Conservation (phyloP, 2,797 vertebrate species). For the Sebastes cheni region DNA sequence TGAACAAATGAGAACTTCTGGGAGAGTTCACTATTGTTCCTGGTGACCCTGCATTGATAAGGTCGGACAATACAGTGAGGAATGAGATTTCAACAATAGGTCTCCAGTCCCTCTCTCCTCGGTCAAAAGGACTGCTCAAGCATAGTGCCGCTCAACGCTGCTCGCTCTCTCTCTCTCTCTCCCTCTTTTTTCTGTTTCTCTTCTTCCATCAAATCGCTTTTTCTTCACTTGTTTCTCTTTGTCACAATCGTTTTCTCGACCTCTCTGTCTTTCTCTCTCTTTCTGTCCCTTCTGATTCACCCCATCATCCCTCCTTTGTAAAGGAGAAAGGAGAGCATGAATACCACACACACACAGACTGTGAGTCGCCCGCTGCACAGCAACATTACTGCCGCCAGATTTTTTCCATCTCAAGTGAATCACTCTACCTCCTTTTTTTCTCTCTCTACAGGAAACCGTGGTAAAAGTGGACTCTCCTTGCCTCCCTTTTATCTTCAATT, state of each 20-base stretch:
- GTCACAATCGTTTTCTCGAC: slow-evolving; percentile 50
- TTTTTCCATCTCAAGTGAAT: slow-evolving; percentile 76
- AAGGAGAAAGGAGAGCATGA: slow-evolving; percentile 63
- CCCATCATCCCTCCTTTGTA: slow-evolving; percentile 45
- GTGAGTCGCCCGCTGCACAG: slow-evolving; percentile 62
- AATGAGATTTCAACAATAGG: slow-evolving; percentile 67
- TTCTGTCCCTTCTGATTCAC: slow-evolving; percentile 50
- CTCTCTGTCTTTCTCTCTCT: slow-evolving; percentile 35
- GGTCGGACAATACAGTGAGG: slow-evolving; percentile 74
- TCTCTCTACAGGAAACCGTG: slow-evolving; percentile 45
- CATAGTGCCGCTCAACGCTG: slow-evolving; percentile 70
- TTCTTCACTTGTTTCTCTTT: slow-evolving; percentile 55
- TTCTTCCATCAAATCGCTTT: slow-evolving; percentile 49
- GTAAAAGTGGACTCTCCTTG: slow-evolving; percentile 38
- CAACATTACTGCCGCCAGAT: slow-evolving; percentile 68
- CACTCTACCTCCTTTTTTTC: slow-evolving; percentile 45
- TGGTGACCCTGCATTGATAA: slow-evolving; percentile 66
- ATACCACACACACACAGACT: slow-evolving; percentile 81
- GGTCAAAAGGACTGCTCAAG: slow-evolving; percentile 82
- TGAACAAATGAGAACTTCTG: slow-evolving; percentile 31
- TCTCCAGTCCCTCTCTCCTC: slow-evolving; percentile 54
- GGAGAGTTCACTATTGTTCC: slow-evolving; percentile 48
- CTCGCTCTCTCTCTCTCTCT: slow-evolving; percentile 32
- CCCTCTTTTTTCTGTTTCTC: slow-evolving; percentile 15
- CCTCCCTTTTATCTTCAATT: slow-evolving; percentile 41